Evolutionary conservation across 2,888 invertebrate species (phyloP), one percentile per base, ranked within the genome.

Genomic region (Meliscaeva auricollis): DNA sequence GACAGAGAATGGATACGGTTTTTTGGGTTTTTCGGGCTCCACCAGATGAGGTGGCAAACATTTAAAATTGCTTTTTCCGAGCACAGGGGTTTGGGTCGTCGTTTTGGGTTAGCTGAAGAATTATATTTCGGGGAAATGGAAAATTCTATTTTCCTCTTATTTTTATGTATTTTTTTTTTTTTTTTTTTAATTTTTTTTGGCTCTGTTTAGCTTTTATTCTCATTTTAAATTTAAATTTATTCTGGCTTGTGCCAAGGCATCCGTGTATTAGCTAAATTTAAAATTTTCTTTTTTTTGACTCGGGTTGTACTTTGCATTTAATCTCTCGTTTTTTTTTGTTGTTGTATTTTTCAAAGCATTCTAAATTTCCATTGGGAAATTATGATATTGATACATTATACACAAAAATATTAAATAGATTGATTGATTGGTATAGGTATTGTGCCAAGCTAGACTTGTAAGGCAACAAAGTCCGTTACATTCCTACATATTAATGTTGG

Each of bases 191-290:
- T n/a, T n/a, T n/a, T n/a, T n/a, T n/a, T n/a, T n/a, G n/a, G n/a
- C n/a, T n/a, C 3, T 44, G 11, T 62, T 9, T 30, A 64, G 50
- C 44, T 79, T 48, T 66, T 32, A 44, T 75, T 44, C 50, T 70
- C 69, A 70, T 79, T 84, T 75, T 26, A 84, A 84, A 84, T 84
- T 84, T 80, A 84, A 84, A 84, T 84, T 84, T 84, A 84, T 84
- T 84, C 84, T 66, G 75, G 48, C 82, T 75, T 84, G 75, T 80
- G 80, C 75, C 75, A 70, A 80, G 69, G 80, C 75, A 68, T 75
- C 70, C 79, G 78, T 80, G 75, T 76, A 60, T 80, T 72, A 70
- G 73, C 80, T 76, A 80, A 76, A 80, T 76, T 84, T 72, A 72
- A 26, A 2, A 26, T 38, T 11, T 38, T 70, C 70, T 84, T 72